These are phyloP conservation scores for Rhabdophis nuchalis DNA, from an alignment of 2,797 vertebrate species.

Conservation along the genomic window DNA sequence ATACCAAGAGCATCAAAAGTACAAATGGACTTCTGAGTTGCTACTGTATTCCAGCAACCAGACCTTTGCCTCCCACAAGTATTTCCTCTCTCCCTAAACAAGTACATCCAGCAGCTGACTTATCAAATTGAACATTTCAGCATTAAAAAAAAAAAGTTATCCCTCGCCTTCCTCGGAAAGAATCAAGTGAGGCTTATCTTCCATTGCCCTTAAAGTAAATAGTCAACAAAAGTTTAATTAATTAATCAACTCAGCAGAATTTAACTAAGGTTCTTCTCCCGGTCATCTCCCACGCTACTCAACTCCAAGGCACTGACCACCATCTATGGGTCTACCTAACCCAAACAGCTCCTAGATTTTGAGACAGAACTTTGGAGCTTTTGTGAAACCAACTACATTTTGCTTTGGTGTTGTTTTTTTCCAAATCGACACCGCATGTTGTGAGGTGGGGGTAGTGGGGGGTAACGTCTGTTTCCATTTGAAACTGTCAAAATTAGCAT, in stretches of 20 bases:
- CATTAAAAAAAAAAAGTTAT: not conserved
- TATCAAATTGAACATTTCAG: not conserved
- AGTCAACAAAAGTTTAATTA: not conserved
- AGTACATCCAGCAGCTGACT: not conserved
- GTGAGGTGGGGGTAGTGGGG: conserved; percentile 47
- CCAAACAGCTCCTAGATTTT: conserved; percentile 20
- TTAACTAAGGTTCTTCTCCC: not conserved
- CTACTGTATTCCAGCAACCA: not conserved
- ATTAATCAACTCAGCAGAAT: not conserved
- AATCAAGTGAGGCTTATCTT: not conserved
- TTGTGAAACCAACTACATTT: conserved; percentile 52
- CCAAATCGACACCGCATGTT: conserved; percentile 60
- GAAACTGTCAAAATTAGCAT: conserved; percentile 84
- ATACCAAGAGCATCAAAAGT: not conserved
- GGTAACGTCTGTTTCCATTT: conserved; percentile 78
- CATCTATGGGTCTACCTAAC: not conserved
- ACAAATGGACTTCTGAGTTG: not conserved
- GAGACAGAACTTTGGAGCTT: conserved; percentile 50
- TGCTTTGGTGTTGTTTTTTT: conserved; percentile 60
- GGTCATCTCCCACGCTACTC: fast-evolving
- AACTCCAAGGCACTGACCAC: not conserved
- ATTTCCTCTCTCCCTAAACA: not conserved
- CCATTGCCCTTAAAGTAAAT: not conserved
- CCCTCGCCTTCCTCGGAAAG: not conserved
- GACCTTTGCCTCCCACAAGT: not conserved